A percentile compares a stretch with the other conserved stretches of the same genome.
These are phyloP conservation scores for Maniola jurtina DNA, from an alignment of 1,140 invertebrate genomes.

Conservation along the genomic window DNA sequence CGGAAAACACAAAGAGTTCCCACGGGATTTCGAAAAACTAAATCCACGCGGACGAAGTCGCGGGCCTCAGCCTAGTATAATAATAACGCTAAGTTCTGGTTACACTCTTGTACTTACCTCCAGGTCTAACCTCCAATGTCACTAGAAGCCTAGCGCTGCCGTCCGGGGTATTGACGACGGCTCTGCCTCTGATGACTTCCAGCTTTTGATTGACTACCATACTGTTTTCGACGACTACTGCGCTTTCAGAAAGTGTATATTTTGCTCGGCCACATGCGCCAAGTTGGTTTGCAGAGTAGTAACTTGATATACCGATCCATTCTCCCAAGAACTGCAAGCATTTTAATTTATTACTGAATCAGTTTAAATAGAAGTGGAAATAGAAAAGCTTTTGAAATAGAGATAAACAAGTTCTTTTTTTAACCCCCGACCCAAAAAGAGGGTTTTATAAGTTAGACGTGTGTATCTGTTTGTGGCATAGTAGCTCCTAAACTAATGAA, in stretches of 20 bases:
- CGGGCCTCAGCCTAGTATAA: no score
- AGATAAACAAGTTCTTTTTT: no score
- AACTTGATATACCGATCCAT: slow-evolving; percentile 64
- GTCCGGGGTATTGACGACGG: slow-evolving; percentile 39
- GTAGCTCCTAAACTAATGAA: no score
- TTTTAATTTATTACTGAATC: not conserved
- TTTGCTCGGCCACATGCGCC: slow-evolving; percentile 50
- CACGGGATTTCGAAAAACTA: no score
- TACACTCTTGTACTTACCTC: slow-evolving; percentile 31
- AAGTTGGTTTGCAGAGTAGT: slow-evolving; percentile 46
- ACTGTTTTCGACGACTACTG: slow-evolving; percentile 52
- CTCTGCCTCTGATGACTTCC: slow-evolving; percentile 47
- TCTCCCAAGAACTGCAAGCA: slow-evolving; percentile 55
- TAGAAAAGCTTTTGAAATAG: no score
- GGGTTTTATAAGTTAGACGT: no score
- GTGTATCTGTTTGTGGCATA: no score
- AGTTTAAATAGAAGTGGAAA: not conserved
- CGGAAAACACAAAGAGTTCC: no score
- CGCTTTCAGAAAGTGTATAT: slow-evolving; percentile 38
- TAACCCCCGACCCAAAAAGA: no score
- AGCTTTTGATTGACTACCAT: slow-evolving; percentile 50
- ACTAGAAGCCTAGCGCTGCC: slow-evolving; percentile 47
- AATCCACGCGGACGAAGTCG: no score
- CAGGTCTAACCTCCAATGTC: slow-evolving; percentile 42
- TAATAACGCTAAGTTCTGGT: not conserved